Evolutionary conservation across 2,888 invertebrate genomes (phyloP), one percentile per base, ranked within the genome.

Genomic region (Chaetoderma sp.): DNA sequence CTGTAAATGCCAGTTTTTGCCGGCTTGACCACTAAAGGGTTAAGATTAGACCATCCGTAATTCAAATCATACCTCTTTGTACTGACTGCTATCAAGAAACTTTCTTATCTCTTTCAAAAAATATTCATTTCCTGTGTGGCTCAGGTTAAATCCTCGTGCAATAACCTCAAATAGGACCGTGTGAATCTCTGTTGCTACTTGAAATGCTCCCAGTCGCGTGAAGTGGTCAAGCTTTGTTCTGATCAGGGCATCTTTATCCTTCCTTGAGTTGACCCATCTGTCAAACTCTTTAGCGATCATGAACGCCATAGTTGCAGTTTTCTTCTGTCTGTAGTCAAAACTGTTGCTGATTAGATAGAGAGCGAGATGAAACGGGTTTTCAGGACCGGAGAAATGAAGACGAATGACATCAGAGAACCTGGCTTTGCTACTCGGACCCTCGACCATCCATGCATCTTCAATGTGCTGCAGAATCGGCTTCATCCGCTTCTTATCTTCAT

Each of bases 61-160:
- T n/a, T n/a, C n/a, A n/a, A n/a, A n/a, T n/a, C 63, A 54, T 63
- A 80, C 80, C 76, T 81, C 79, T 65, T 78, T 79, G 56, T 69
- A 74, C 60, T 75, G 75, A 32, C 76, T 70, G 28, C 70, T 67
- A 13, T 63, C 65, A 16, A 80, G 21, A 28, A 78, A 72, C 3
- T 59, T 50, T 44, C 59, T 66, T 5, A 81, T 65, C 30, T 66
- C 59, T 0, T 76, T 75, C 13, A 82, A 42, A 63, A 81, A 77
- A 33, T 73, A 76, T n/a, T 76, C 75, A 50, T 80, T 79, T 16
- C 76, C 77, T 3, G 60, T 64, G 27, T 76, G 72, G 55, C 74
- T 68, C 25, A 82, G 60, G 28, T 68, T 58, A 65, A 76, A 82
- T 18, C 76, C 75, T 32, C 70, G 66, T 13, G 76, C 74, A 25